Evolutionary conservation across 92 coral and sea anemone genomes (phyloP).

Genomic region (Epizoanthus scotinus): DNA sequence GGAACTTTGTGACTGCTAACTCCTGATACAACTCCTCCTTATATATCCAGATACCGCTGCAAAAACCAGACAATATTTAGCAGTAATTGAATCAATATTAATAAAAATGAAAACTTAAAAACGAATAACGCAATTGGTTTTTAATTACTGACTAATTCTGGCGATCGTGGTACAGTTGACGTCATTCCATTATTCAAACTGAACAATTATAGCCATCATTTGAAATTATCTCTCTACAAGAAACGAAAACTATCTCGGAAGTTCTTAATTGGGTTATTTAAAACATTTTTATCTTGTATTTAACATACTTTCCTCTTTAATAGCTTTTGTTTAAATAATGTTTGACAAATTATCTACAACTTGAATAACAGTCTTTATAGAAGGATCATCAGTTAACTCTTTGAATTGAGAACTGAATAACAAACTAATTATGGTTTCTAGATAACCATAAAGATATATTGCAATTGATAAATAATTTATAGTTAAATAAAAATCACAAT

Average conservation of each 20-base stretch:
- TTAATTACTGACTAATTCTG: neutral
- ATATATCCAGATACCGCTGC: too few species aligned
- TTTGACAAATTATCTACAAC: too few species aligned
- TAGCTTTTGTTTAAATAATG: too few species aligned
- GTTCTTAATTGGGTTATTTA: slow-evolving; percentile 13
- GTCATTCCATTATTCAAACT: neutral
- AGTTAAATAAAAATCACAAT: too few species aligned
- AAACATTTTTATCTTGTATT: slow-evolving; percentile 11
- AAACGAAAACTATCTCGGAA: slow-evolving; percentile 8
- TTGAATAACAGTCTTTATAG: too few species aligned
- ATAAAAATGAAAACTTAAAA: neutral
- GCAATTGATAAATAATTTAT: too few species aligned
- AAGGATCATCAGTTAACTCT: too few species aligned
- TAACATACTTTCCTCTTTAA: neutral
- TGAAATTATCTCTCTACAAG: neutral
- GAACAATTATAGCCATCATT: neutral
- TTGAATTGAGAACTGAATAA: too few species aligned
- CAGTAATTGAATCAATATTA: neutral
- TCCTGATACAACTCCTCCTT: too few species aligned
- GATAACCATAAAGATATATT: too few species aligned
- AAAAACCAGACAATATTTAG: neutral
- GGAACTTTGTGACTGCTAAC: too few species aligned
- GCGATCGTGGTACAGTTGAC: slow-evolving; percentile 6
- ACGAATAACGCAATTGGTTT: neutral
- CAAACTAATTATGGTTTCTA: too few species aligned